Base-by-base conservation (phyloP, 2,113 vertebrate genomes). In the Dicrurus megarhynchus region DNA sequence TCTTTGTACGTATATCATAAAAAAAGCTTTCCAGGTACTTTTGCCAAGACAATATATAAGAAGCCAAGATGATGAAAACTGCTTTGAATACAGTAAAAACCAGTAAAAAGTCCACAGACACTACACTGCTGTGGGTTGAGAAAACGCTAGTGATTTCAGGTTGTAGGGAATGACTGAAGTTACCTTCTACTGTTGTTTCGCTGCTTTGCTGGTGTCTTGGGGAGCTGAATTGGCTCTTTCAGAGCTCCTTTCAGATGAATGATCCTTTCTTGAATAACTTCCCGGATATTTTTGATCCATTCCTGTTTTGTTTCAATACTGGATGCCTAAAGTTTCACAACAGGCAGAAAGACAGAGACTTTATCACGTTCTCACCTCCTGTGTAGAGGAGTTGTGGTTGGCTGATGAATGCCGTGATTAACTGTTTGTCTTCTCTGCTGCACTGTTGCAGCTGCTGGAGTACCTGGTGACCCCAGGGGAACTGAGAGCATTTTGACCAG, bases 231-330 rank as follows among this genome's bases (percentile, higher is more conserved):
- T 35, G 99, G 99, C 95, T 99, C 99, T 97, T 99, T 99, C 63
- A 99, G 98, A 76, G 99, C 98, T 96, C 99, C 99, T 98, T 99
- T 99, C 97, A 99, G 98, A 96, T 99, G 99, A 91, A 99, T 99
- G 96, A 99, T 99, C 96, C 99, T 98, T 97, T 99, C 99, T 95
- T 99, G 99, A 97, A 99, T 99, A 96, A 99, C 99, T 97, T 99
- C 99, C 61, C 99, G 98, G 93, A 99, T 99, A 95, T 99, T 99
- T 97, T 99, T 99, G 92, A 99, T 99, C 99, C 99, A 99, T 77
- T 99, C 99, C 97, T 99, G 99, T 95, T 99, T 99, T 55, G 98
- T 99, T 96, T 99, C 99, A 76, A 99, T 98, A 85, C 96, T 99
- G 89, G 99, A 99, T 6, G 99, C 99, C 99, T 99, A 75, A 89